Percentiles rank a stretch among this genome's conserved stretches.
Evolutionary conservation across 2,797 vertebrate genomes (phyloP).

Genomic region (Peromyscus melanophrys): DNA sequence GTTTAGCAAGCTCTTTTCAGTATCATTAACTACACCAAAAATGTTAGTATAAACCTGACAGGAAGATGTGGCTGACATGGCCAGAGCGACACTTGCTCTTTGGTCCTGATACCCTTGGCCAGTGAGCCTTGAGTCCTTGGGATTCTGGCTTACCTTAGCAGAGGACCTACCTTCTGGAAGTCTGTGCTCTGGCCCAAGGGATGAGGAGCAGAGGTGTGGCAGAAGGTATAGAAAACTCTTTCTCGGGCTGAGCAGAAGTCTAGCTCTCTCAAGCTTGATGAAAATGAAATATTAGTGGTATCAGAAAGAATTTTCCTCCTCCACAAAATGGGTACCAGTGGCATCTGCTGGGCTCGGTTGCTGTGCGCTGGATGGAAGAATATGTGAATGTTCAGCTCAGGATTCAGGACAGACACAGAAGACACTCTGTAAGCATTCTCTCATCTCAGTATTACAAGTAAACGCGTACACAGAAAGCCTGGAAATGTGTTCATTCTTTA

Average conservation of each 20-base stretch:
- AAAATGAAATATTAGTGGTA: not conserved
- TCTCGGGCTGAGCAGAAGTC: not conserved
- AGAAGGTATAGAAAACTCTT: not conserved
- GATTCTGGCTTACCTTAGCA: not conserved
- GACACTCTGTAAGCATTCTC: not conserved
- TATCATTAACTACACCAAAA: not conserved
- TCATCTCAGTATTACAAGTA: not conserved
- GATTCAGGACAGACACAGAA: not conserved
- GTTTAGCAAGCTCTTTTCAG: not conserved
- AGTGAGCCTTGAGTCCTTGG: not conserved
- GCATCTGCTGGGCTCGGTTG: not conserved
- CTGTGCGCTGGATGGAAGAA: not conserved
- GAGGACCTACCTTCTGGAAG: not conserved
- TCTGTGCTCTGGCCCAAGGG: not conserved
- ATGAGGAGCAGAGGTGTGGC: not conserved
- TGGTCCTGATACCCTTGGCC: not conserved
- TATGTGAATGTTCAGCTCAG: rapidly evolving
- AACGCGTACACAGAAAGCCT: not conserved
- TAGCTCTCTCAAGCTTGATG: not conserved
- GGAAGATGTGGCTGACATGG: rapidly evolving
- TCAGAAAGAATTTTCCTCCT: not conserved
- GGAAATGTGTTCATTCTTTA: not conserved
- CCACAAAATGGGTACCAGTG: not conserved
- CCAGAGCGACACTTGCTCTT: not conserved
- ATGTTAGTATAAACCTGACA: not conserved